Conservation (phyloP, 2,113 vertebrate genomes). For the Myrmecophaga tridactyla region DNA sequence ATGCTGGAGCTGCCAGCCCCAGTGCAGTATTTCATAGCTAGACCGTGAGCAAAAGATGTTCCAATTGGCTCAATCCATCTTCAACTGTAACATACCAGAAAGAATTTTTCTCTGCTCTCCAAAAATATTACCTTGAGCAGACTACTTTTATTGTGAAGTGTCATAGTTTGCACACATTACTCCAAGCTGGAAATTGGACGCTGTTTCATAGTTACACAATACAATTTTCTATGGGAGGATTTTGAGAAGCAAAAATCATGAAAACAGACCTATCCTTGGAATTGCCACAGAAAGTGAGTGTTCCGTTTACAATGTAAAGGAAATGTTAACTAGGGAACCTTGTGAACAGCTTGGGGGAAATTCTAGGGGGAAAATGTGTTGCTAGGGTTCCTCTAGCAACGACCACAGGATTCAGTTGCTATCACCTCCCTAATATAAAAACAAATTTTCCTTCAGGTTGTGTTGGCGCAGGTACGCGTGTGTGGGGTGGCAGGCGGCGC, state of each 20-base stretch:
- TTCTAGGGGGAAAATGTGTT: neutral
- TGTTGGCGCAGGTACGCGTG: neutral
- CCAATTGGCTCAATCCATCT: constrained; percentile 55
- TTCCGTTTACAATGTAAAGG: neutral
- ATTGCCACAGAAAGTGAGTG: neutral
- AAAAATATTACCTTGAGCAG: neutral
- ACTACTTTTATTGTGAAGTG: neutral
- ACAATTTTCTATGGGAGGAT: neutral
- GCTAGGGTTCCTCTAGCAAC: neutral
- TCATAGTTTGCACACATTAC: neutral
- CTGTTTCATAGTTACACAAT: neutral
- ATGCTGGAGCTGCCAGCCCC: neutral
- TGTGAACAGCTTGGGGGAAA: neutral
- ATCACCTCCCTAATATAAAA: neutral
- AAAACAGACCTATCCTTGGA: neutral
- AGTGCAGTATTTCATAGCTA: constrained; percentile 28
- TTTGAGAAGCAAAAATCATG: neutral
- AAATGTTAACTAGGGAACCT: neutral
- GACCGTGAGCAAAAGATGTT: constrained; percentile 60
- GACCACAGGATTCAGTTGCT: neutral
- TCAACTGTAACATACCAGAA: neutral
- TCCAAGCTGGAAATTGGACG: neutral
- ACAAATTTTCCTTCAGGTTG: neutral
- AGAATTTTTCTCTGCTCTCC: neutral
- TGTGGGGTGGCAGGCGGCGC: neutral